Percentiles rank a stretch among this genome's conserved stretches.
phyloP scores from a whole-genome alignment of 2,113 vertebrate genomes.

The Tinamus guttatus region DNA sequence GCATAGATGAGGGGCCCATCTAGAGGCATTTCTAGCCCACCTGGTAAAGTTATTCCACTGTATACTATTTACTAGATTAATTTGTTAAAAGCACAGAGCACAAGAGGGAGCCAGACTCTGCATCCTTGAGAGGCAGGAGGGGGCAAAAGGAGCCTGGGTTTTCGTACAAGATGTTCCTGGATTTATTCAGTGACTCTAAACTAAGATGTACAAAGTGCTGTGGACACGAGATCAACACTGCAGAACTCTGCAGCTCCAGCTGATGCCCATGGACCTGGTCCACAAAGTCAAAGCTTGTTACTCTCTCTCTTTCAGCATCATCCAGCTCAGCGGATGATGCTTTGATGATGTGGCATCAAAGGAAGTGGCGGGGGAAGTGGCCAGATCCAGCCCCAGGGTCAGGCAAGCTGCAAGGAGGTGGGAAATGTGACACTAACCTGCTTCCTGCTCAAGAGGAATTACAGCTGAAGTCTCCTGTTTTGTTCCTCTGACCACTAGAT shows the following conservation, averaged over 20 bases:
- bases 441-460: background rate
- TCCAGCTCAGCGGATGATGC: no score
- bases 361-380: background rate
- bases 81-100: conserved; percentile 38
- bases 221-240: background rate
- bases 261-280: background rate
- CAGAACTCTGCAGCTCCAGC: fast-evolving
- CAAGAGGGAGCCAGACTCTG: conserved; percentile 73
- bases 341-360: background rate
- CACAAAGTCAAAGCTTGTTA: fast-evolving
- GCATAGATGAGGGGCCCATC: fast-evolving
- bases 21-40: background rate
- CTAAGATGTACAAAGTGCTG: background rate
- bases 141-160: background rate
- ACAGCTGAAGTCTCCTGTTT: background rate
- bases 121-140: background rate
- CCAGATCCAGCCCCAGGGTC: background rate
- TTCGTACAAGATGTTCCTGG: fast-evolving
- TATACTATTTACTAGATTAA: background rate
- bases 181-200: background rate
- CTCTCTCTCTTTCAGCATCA: background rate
- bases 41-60: background rate
- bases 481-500: fast-evolving
- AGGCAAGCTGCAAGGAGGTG: background rate
- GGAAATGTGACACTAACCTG: background rate